These are phyloP conservation scores for Falco cherrug DNA, from an alignment of 2,797 vertebrate species.

Conservation along the genomic window DNA sequence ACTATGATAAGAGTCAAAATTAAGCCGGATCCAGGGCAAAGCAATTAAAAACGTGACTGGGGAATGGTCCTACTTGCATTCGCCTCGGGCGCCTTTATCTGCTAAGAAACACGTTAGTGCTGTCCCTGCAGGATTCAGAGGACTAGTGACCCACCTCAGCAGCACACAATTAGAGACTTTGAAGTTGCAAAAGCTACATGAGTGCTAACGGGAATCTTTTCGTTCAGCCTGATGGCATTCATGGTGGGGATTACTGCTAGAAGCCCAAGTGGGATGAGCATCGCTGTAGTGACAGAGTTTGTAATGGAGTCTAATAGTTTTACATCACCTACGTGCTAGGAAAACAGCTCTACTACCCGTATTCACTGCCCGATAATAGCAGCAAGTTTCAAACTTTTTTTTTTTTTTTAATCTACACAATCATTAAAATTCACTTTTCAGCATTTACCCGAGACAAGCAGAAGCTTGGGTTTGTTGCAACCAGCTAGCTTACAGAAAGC, in stretches of 20 bases:
- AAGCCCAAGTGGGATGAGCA: neutral
- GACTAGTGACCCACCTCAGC: neutral
- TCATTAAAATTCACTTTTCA: neutral
- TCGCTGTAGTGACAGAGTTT: neutral
- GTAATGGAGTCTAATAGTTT: neutral
- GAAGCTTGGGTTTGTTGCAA: neutral
- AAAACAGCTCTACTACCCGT: neutral
- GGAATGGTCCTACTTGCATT: neutral
- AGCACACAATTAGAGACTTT: rapidly evolving
- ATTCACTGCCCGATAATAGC: neutral
- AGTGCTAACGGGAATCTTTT: neutral
- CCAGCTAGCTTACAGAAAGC: neutral
- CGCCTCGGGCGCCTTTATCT: neutral
- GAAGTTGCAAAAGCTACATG: neutral
- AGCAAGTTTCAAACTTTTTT: neutral
- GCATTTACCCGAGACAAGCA: neutral
- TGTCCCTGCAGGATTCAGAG: neutral
- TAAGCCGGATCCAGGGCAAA: neutral
- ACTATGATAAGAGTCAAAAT: neutral
- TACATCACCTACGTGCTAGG: neutral
- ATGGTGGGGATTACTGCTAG: neutral
- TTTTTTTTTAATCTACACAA: neutral
- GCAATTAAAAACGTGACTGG: neutral
- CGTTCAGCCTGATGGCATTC: neutral
- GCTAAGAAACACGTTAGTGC: rapidly evolving